Base-by-base conservation (phyloP, 2,797 vertebrate species). In the Hapalemur alaotrensis region DNA sequence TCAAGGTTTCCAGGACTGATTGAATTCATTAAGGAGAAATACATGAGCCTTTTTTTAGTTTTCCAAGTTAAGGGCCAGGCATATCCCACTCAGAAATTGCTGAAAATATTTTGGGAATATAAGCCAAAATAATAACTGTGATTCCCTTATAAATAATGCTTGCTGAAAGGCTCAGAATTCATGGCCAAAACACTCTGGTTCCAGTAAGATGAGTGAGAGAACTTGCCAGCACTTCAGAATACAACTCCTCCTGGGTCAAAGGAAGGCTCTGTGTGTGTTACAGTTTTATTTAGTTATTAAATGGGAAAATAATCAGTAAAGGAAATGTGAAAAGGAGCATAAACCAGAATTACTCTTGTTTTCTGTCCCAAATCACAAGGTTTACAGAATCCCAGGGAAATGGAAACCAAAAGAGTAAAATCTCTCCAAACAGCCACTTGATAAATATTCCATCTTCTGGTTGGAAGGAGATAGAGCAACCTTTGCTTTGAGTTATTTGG, bases 141-240 rank as follows among this genome's bases (percentile, higher is more conserved):
- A 91, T 95, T 90, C 72, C 94, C 67, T 92, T 95, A 84, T 79
- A 97, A 96, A 97, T 97, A 97, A 93, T 88, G 35, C 67, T 89
- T 93, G 96, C 70, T 96, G 96, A 97, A 97, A 98, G 94, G 72
- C 22, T 97, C 52, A 41, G 54, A 87, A 18, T 50, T 48, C 93
- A 79, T 92, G 50, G 87, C 94, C 96, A 97, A 94, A 95, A 93
- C 30, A 43, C 67, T 85, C 81, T 88, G 46, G 50, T 95, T 97
- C 86, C 95, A 94, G 67, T 73, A 89, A 84, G 93, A 97, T 81
- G 50, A 96, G 38, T 35, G 67, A 87, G 57, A 97, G 65, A 75
- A 35, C 28, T 70, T 83, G 82, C 92, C 89, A 97, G 88, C 28
- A 80, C 35, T 69, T 82, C 5, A 1, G 28, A 95, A 93, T 78